These are phyloP conservation scores for Subacronicta megacephala DNA, from an alignment of 2,888 invertebrate species.

Conservation along the genomic window DNA sequence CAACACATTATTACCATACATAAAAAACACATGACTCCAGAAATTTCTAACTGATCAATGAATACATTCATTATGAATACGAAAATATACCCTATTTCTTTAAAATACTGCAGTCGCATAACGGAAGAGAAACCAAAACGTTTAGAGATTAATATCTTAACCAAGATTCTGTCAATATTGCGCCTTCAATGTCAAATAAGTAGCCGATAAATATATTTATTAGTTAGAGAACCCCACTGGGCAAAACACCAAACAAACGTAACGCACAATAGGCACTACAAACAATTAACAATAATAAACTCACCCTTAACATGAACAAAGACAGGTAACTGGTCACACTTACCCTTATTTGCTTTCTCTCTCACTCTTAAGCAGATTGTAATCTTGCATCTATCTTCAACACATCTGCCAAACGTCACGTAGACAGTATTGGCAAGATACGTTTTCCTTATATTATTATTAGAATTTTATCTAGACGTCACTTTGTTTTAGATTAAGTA, in stretches of 20 bases:
- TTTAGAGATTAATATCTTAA: background rate
- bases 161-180: background rate
- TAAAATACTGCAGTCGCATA: background rate
- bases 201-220: slow-evolving; percentile 5
- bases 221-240: slow-evolving; percentile 17
- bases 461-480: slow-evolving; percentile 22
- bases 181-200: slow-evolving; percentile 15
- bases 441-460: slow-evolving; percentile 35
- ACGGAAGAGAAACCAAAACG: background rate
- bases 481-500: slow-evolving; percentile 20
- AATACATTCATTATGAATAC: background rate
- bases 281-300: slow-evolving; percentile 21
- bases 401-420: slow-evolving; percentile 39
- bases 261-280: slow-evolving; percentile 22
- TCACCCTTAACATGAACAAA: slow-evolving; percentile 12
- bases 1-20: too few relatives aligned
- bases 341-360: slow-evolving; percentile 5
- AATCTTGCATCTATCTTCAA: slow-evolving; percentile 6
- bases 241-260: slow-evolving; percentile 1
- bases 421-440: slow-evolving; percentile 36
- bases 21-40: too few relatives aligned
- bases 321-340: slow-evolving; percentile 29
- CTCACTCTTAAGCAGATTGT: background rate
- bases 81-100: background rate
- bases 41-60: too few relatives aligned